These are phyloP conservation scores for Anarhynchus alexandrinus DNA, from an alignment of 2,113 vertebrate species.

Conservation along the genomic window DNA sequence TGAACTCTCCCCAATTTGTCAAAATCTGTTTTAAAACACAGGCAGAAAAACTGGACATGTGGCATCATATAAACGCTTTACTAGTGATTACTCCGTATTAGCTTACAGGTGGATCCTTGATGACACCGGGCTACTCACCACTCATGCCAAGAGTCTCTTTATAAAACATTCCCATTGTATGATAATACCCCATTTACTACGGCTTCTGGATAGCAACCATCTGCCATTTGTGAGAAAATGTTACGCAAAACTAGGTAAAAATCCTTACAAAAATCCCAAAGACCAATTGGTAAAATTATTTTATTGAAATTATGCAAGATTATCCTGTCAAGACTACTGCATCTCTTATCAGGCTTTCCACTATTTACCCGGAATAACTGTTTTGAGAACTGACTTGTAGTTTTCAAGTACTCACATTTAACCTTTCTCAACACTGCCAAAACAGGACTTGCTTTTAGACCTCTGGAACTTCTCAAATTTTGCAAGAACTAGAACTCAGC, in stretches of 20 bases:
- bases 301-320: neutral
- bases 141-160: neutral
- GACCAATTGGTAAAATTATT: neutral
- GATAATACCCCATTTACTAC: neutral
- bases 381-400: neutral
- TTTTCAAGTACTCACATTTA: neutral
- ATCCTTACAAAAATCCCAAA: neutral
- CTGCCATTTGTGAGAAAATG: neutral
- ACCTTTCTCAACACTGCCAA: neutral
- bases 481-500: neutral
- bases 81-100: neutral
- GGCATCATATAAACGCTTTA: neutral
- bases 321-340: neutral
- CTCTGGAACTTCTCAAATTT: neutral
- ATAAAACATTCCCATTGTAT: neutral
- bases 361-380: neutral
- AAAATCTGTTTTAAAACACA: slow-evolving; percentile 1
- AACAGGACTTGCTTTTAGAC: neutral
- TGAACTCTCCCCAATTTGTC: neutral
- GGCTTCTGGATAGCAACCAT: neutral
- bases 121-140: neutral
- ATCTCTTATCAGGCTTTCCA: neutral
- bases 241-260: neutral
- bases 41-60: neutral
- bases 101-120: neutral